A percentile compares a stretch with the other conserved stretches of the same genome.
These are phyloP conservation scores for Galago senegalensis DNA, from an alignment of 2,797 vertebrate genomes.

Conservation along the genomic window DNA sequence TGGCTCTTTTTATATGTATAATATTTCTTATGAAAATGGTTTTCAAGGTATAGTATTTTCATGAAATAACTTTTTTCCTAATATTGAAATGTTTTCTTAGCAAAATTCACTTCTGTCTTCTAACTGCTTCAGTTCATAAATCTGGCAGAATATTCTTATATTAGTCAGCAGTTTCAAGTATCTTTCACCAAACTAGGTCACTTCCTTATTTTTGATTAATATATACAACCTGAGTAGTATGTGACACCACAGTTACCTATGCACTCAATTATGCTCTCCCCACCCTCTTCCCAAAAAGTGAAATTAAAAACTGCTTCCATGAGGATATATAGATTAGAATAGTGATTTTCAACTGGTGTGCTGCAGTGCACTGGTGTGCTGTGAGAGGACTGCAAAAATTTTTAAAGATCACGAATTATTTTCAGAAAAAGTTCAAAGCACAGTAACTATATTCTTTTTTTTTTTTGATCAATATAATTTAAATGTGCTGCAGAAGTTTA, in stretches of 20 bases:
- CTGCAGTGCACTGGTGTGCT: too few species aligned
- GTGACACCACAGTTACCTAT: not conserved
- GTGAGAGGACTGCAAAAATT: too few species aligned
- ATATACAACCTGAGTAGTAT: not conserved
- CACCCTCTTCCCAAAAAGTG: not conserved
- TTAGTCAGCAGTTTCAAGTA: slow-evolving; percentile 20
- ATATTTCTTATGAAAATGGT: not conserved
- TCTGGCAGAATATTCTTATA: not conserved
- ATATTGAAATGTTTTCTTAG: slow-evolving; percentile 1
- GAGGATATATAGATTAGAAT: not conserved
- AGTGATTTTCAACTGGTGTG: too few species aligned
- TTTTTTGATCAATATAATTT: too few species aligned
- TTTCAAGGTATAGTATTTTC: slow-evolving; percentile 49
- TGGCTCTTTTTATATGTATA: not conserved
- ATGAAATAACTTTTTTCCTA: slow-evolving; percentile 48
- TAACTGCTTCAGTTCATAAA: slow-evolving; percentile 35
- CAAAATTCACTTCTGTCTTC: slow-evolving; percentile 31
- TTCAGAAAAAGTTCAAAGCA: too few species aligned
- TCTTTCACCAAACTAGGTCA: slow-evolving; percentile 4
- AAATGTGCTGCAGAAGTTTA: too few species aligned
- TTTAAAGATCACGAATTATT: too few species aligned
- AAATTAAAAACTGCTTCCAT: not conserved
- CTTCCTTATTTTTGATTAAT: slow-evolving; percentile 37
- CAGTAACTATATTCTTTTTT: too few species aligned
- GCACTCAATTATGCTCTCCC: not conserved